These are phyloP conservation scores for Emys orbicularis DNA, from an alignment of 2,797 vertebrate species.

Conservation along the genomic window DNA sequence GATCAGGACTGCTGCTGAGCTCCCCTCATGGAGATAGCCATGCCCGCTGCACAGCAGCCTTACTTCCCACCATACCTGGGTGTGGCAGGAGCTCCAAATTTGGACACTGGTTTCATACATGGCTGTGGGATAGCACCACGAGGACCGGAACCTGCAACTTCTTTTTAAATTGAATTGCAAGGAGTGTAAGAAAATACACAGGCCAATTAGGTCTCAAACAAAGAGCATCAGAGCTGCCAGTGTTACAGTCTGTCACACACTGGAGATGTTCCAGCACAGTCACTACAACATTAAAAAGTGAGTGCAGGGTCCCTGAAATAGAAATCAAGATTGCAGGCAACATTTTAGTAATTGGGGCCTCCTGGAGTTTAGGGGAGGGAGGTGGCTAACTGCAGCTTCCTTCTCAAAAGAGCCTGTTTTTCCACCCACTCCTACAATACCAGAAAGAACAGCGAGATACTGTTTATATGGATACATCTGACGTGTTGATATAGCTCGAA, in stretches of 20 bases:
- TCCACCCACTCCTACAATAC: neutral
- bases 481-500: slow-evolving; percentile 87
- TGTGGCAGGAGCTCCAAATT: accelerated
- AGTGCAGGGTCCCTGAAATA: accelerated
- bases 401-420: neutral
- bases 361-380: accelerated
- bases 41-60: accelerated
- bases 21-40: accelerated
- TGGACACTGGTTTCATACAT: neutral
- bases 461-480: slow-evolving; percentile 90
- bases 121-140: neutral
- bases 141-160: neutral
- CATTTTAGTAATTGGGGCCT: accelerated
- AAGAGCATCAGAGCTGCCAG: accelerated
- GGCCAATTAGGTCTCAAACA: neutral
- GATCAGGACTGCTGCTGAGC: neutral
- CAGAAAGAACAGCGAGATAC: neutral
- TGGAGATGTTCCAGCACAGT: neutral
- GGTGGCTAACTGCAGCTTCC: neutral
- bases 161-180: neutral
- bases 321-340: neutral
- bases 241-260: neutral
- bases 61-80: neutral
- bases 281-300: neutral
- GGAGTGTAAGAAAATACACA: neutral